Conservation (phyloP, 1,140 invertebrate genomes). For the Neodiprion pinetum region DNA sequence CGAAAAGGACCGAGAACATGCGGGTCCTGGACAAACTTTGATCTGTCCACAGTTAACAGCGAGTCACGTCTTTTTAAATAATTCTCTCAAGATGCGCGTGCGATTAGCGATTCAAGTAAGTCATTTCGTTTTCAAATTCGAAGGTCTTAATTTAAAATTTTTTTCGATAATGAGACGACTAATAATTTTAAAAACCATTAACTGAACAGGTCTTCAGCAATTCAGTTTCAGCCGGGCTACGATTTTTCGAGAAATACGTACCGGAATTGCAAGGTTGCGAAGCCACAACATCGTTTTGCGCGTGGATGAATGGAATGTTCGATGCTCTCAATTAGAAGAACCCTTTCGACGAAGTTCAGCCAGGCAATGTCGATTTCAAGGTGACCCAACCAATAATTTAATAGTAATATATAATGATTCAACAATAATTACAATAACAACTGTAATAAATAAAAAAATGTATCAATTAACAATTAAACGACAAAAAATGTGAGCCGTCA, state of each 20-base stretch:
- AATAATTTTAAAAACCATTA: too few relatives aligned
- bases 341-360: slow-evolving; percentile 10
- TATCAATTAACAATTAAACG: too few relatives aligned
- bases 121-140: too few relatives aligned
- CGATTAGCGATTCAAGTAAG: slow-evolving; percentile 27
- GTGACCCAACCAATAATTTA: neutral
- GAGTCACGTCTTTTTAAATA: slow-evolving; percentile 20
- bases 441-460: too few relatives aligned
- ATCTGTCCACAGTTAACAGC: slow-evolving; percentile 21
- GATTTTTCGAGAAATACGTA: slow-evolving; percentile 8
- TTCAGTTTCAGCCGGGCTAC: slow-evolving; percentile 14
- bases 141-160: too few relatives aligned
- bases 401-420: too few relatives aligned
- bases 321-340: slow-evolving; percentile 16
- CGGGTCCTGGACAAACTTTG: slow-evolving; percentile 5
- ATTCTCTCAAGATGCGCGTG: slow-evolving; percentile 25
- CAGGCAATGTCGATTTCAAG: slow-evolving; percentile 18
- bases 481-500: too few relatives aligned
- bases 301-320: slow-evolving; percentile 27
- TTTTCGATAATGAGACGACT: too few relatives aligned
- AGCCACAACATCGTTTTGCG: slow-evolving; percentile 17
- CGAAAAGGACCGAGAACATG: slow-evolving; percentile 9
- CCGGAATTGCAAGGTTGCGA: slow-evolving; percentile 18
- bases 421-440: too few relatives aligned
- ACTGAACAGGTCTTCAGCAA: slow-evolving; percentile 15